Evolutionary conservation across 23 tunicate genomes (phyloP).

Genomic region (Halocynthia aurantium): DNA sequence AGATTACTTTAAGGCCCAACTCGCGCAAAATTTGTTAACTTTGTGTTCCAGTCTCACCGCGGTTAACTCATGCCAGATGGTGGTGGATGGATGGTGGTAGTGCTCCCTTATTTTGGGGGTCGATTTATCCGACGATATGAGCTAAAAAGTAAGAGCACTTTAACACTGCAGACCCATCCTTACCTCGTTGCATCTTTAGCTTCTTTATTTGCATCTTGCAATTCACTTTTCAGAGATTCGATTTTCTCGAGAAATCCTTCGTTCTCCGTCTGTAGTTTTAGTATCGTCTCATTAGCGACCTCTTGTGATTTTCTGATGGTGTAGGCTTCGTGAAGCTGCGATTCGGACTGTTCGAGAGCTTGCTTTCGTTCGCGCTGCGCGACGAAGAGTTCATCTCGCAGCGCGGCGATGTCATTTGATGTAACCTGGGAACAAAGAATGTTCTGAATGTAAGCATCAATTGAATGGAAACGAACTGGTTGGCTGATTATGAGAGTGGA

Average conservation of each 20-base stretch:
- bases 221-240: constrained; percentile 34
- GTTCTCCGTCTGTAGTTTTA: constrained; percentile 27
- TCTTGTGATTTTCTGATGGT: constrained; percentile 51
- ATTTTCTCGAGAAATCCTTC: constrained; percentile 29
- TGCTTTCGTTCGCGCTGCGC: constrained; percentile 82
- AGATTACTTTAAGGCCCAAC: no score
- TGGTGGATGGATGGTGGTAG: no score
- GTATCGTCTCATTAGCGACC: constrained; percentile 46
- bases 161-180: background rate
- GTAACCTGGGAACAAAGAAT: background rate
- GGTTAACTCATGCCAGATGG: no score
- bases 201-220: constrained; percentile 61
- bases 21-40: no score
- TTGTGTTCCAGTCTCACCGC: no score
- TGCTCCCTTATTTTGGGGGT: no score
- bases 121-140: no score
- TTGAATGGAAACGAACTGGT: no score
- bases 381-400: constrained; percentile 63
- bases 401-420: constrained; percentile 12
- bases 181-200: constrained; percentile 65
- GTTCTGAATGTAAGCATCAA: no score
- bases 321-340: constrained; percentile 73
- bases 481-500: no score
- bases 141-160: no score
- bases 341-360: constrained; percentile 66